A percentile compares a stretch with the other conserved stretches of the same genome.
phyloP scores from a whole-genome alignment of 2,797 vertebrate species.

The Thaleichthys pacificus region DNA sequence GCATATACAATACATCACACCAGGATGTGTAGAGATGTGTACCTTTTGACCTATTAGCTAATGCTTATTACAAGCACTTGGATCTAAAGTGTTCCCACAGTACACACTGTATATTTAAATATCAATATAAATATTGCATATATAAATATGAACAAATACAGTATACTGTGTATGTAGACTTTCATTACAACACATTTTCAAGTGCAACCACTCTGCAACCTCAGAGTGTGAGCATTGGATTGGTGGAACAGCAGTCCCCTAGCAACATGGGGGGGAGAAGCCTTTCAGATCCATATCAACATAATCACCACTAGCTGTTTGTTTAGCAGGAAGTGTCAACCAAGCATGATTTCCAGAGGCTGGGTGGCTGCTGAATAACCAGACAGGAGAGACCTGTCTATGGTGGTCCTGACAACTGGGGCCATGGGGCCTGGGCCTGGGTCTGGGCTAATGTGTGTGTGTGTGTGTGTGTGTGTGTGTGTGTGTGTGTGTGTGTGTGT shows the following conservation, averaged over 20 bases:
- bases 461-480: slow-evolving; percentile 27
- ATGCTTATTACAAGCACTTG: too few species aligned
- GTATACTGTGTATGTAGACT: too few species aligned
- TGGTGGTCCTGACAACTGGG: slow-evolving; percentile 38
- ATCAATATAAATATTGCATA: too few species aligned
- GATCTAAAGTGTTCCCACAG: too few species aligned
- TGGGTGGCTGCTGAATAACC: slow-evolving; percentile 23
- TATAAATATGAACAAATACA: too few species aligned
- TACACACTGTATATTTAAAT: too few species aligned
- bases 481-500: slow-evolving; percentile 23
- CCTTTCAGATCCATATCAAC: slow-evolving; percentile 29
- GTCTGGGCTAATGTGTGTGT: slow-evolving; percentile 15
- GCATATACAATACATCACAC: too few species aligned
- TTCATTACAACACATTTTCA: too few species aligned
- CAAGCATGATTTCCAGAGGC: slow-evolving; percentile 30
- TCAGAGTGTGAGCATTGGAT: too few species aligned
- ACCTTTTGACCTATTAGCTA: too few species aligned
- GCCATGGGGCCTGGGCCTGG: slow-evolving; percentile 32
- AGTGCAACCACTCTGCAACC: too few species aligned
- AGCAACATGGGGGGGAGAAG: slow-evolving; percentile 6
- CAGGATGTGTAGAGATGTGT: too few species aligned
- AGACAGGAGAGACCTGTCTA: slow-evolving; percentile 17
- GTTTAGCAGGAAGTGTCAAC: slow-evolving; percentile 38
- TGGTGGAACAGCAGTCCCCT: not conserved
- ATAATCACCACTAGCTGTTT: slow-evolving; percentile 29